phyloP scores from a whole-genome alignment of 2,113 vertebrate species.

The Centrocercus urophasianus region DNA sequence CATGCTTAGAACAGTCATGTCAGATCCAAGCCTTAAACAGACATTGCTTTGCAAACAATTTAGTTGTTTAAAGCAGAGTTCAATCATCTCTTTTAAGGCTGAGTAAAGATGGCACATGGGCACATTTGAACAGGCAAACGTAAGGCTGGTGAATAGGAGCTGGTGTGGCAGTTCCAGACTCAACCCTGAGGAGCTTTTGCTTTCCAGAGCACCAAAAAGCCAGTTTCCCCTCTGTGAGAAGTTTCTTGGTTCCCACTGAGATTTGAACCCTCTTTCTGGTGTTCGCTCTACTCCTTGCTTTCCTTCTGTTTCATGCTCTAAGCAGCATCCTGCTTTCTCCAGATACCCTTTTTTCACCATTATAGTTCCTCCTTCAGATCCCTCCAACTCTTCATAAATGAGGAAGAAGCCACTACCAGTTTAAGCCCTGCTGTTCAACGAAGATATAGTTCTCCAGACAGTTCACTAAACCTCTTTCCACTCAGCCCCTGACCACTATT shows the following conservation, averaged over 20 bases:
- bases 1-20: neutral
- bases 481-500: neutral
- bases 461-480: neutral
- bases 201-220: neutral
- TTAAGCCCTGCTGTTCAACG: too few species aligned
- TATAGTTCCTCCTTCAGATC: neutral
- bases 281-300: neutral
- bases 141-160: neutral
- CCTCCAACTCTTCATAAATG: neutral
- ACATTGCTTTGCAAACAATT: neutral
- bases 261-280: neutral
- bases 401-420: neutral
- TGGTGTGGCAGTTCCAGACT: neutral
- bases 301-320: neutral
- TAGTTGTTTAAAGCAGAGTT: neutral
- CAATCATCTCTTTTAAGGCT: too few species aligned
- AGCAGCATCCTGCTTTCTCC: neutral
- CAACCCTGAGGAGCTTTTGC: neutral
- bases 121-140: neutral
- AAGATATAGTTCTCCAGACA: neutral
- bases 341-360: neutral
- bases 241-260: neutral
- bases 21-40: neutral
- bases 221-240: neutral
- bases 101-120: neutral